These are phyloP conservation scores for Tenebrosternarchus preto DNA, from an alignment of 2,113 vertebrate genomes.

Conservation along the genomic window DNA sequence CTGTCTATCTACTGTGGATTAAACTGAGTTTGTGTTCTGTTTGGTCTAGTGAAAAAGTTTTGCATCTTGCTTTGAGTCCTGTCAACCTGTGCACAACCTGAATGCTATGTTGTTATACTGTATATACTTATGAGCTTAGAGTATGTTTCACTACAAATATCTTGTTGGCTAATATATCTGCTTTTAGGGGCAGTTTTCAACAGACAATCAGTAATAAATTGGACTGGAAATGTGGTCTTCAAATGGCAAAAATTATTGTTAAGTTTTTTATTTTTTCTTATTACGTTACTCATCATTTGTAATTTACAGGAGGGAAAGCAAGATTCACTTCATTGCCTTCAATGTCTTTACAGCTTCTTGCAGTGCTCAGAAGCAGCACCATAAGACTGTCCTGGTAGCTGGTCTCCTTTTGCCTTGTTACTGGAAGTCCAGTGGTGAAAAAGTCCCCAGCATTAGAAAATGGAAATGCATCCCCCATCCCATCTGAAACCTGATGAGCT, in stretches of 20 bases:
- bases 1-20: not conserved
- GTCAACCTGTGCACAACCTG: not conserved
- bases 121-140: no score
- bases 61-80: not conserved
- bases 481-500: slow-evolving; percentile 35
- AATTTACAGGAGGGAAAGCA: not conserved
- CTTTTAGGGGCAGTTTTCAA: not conserved
- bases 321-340: not conserved
- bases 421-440: slow-evolving; percentile 21
- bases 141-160: no score
- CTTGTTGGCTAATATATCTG: no score
- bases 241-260: not conserved
- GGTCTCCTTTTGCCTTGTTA: slow-evolving; percentile 37
- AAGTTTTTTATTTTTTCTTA: not conserved
- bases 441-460: slow-evolving; percentile 17
- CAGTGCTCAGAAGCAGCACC: not conserved
- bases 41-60: not conserved
- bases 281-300: not conserved
- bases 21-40: not conserved
- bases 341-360: not conserved
- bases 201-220: not conserved
- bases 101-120: not conserved
- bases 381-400: slow-evolving; percentile 27
- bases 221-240: not conserved
- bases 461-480: slow-evolving; percentile 14